Conservation (phyloP, 2,797 vertebrate genomes). For the Gambelia wislizenii region DNA sequence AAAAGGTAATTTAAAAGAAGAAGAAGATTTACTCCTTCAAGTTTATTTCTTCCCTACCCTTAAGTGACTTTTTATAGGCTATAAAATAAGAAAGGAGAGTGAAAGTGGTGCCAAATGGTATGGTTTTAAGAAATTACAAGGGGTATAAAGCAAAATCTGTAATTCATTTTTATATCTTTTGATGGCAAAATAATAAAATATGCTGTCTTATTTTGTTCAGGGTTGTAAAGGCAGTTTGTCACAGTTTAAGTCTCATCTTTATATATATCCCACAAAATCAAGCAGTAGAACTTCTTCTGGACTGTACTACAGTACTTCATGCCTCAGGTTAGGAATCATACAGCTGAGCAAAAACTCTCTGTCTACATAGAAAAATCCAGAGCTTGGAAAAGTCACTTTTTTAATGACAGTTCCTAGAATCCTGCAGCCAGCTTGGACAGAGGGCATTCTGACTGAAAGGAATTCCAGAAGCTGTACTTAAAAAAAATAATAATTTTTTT, state of each 20-base stretch:
- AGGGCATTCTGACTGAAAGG: no score
- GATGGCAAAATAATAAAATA: not conserved
- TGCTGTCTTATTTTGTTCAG: constrained; percentile 10
- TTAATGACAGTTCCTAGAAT: not conserved
- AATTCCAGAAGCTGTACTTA: no score
- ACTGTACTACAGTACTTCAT: no score
- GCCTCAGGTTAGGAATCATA: not conserved
- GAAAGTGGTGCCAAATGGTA: constrained; percentile 22
- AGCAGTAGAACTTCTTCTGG: not conserved
- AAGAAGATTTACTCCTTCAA: constrained; percentile 22
- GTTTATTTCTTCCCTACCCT: constrained; percentile 13
- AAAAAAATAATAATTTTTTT: no score
- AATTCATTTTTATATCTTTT: not conserved
- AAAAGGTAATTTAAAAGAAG: not conserved
- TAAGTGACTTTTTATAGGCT: not conserved
- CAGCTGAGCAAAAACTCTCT: not conserved
- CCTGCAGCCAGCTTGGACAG: no score
- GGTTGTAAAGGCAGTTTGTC: not conserved
- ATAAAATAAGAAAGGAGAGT: constrained; percentile 37
- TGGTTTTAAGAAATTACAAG: constrained; percentile 23
- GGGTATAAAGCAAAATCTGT: constrained; percentile 10
- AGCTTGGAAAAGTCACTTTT: no score
- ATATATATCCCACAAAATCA: not conserved
- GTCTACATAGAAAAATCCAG: not conserved
- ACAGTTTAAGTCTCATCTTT: not conserved